Base-by-base conservation (phyloP, 2,888 invertebrate species). In the Yponomeuta sedellus region DNA sequence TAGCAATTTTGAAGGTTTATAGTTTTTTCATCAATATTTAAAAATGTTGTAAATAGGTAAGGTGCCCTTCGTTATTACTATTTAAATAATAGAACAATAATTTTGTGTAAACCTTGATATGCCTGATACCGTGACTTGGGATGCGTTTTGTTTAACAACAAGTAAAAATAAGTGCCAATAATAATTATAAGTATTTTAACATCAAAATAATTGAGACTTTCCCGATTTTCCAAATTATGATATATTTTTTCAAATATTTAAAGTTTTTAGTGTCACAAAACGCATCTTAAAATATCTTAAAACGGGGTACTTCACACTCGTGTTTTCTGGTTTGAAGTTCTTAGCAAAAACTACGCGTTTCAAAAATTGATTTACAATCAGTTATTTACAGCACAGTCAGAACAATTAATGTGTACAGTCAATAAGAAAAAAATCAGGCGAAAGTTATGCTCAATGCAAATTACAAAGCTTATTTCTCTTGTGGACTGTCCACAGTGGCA, bases 81-180 rank as follows among this genome's bases (percentile, higher is more conserved):
- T 52, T 52, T 52, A 52, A 52, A 52, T 52, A 52, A 52, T 52
- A 16, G 44, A 52, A 52, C 44, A 52, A 12, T 52, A 52, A 52
- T 52, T 44, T 52, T 77, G 83, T 84, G 85, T 81, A 86, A 87
- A 88, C 86, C 86, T 85, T 85, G 79, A 77, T 81, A 81, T 80
- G 80, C 77, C 76, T 80, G 39, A 74, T 74, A 76, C 78, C 77
- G 79, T 78, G 78, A 81, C 79, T 77, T 59, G 11, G 59, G 25
- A 59, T 59, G 59, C 59, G 59, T 25, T 59, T 59, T 25, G 59
- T 59, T 20, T 25, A 12, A 52, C 12, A 52, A 16, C 4, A 34
- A 6, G 6, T 8, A 34, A 34, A 34, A 34, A 34, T 34, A 34
- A 34, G 16, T 52, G 44, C 16, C 44, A 52, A 52, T 12, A 52